Conservation (phyloP, 2,113 vertebrate species). For the Saguinus imperator region DNA sequence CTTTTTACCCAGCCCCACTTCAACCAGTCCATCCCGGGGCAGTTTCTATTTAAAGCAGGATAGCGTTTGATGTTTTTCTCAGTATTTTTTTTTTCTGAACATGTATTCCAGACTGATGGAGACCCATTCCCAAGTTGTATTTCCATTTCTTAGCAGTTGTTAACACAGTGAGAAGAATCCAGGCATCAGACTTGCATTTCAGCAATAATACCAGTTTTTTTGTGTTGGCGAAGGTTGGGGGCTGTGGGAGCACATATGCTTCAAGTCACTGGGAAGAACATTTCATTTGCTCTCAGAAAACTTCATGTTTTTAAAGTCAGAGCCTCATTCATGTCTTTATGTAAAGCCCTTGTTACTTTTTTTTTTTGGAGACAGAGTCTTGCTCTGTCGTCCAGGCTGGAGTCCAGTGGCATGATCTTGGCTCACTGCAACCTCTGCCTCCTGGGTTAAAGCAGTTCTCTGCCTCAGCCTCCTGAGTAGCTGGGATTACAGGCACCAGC, state of each 20-base stretch:
- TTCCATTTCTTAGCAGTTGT: background rate
- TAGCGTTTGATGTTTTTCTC: background rate
- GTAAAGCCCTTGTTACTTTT: background rate
- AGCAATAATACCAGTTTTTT: too few species aligned
- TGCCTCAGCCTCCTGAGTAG: too few species aligned
- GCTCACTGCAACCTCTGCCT: too few species aligned
- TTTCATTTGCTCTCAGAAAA: background rate
- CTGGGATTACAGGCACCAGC: too few species aligned
- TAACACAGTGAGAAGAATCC: background rate
- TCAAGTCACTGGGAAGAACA: too few species aligned
- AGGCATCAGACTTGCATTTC: background rate
- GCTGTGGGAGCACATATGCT: background rate
- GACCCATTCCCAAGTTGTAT: too few species aligned
- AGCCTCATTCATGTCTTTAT: background rate
- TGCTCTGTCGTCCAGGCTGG: too few species aligned
- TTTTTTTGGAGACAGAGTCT: too few species aligned
- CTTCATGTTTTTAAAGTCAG: background rate
- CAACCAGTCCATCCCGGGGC: background rate
- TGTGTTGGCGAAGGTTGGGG: background rate
- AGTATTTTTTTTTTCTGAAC: too few species aligned
- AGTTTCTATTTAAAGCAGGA: background rate
- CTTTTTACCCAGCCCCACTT: background rate
- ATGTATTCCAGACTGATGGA: background rate
- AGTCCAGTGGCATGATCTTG: too few species aligned
- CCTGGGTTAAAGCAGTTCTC: too few species aligned